These are phyloP conservation scores for Mythimna ferrago DNA, from an alignment of 2,888 invertebrate genomes.

Conservation along the genomic window DNA sequence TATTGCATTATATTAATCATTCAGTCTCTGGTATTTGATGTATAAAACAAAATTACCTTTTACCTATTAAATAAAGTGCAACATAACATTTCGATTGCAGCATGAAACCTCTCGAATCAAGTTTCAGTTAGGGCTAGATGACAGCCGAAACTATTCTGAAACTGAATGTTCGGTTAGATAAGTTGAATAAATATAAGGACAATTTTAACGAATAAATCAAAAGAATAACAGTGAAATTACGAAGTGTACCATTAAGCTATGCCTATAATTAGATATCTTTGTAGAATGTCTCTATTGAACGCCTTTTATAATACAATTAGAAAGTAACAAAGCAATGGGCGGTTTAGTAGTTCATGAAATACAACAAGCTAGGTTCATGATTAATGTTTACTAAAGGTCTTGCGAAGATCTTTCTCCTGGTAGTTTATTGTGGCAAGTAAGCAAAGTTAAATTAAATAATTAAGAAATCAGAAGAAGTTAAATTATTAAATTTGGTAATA, in stretches of 20 bases:
- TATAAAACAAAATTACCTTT: too few species aligned
- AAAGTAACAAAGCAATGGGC: conserved; percentile 8
- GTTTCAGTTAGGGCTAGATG: too few species aligned
- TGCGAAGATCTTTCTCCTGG: background rate
- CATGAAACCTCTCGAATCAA: too few species aligned
- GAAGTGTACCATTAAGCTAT: background rate
- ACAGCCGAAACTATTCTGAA: too few species aligned
- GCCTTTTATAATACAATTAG: conserved; percentile 14
- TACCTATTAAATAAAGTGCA: too few species aligned
- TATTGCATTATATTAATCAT: too few species aligned
- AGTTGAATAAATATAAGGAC: too few species aligned
- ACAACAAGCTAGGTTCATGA: background rate
- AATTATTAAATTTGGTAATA: background rate
- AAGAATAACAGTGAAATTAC: background rate
- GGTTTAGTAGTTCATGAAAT: background rate
- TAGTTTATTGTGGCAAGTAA: background rate
- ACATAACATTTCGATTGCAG: too few species aligned
- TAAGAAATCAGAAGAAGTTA: background rate
- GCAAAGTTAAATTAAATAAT: background rate
- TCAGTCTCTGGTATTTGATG: too few species aligned
- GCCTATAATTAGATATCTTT: background rate
- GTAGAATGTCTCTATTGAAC: background rate
- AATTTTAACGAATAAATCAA: too few species aligned
- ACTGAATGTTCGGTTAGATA: too few species aligned
- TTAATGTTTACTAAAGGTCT: background rate